A percentile compares a stretch with the other conserved stretches of the same genome.
phyloP scores from a whole-genome alignment of 2,797 vertebrate species.

The Anabacerthia variegaticeps region DNA sequence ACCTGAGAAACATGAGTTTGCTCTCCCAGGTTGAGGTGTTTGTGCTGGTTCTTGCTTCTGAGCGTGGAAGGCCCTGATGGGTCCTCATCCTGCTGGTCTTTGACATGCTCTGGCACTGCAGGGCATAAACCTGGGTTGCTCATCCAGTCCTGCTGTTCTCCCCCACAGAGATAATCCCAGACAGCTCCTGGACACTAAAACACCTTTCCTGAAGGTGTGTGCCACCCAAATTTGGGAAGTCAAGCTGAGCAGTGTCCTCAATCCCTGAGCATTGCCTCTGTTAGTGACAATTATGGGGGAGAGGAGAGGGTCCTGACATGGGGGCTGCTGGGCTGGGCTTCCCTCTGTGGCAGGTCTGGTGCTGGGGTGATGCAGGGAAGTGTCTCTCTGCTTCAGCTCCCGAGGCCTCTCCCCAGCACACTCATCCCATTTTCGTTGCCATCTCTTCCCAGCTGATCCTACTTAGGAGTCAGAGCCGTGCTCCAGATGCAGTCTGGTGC shows the following conservation, averaged over 20 bases:
- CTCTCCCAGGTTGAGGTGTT: neutral
- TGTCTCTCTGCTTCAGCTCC: accelerated
- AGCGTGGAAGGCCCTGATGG: neutral
- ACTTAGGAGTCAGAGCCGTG: accelerated
- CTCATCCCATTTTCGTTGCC: neutral
- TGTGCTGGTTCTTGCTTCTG: neutral
- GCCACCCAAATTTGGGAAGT: neutral
- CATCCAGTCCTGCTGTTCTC: accelerated
- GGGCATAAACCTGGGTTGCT: accelerated
- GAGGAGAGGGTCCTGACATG: neutral
- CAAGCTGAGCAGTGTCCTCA: neutral
- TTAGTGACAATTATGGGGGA: neutral
- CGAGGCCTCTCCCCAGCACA: accelerated
- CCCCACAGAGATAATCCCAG: neutral
- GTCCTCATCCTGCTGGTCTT: neutral
- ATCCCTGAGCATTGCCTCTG: neutral
- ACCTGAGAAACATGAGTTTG: accelerated
- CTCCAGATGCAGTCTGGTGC: neutral
- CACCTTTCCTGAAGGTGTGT: neutral
- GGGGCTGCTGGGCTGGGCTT: neutral
- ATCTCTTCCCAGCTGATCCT: neutral
- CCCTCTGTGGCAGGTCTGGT: neutral
- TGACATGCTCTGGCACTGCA: neutral
- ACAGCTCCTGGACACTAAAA: neutral
- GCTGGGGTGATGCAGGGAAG: neutral